phyloP scores from a whole-genome alignment of 2,888 invertebrate genomes.

The Brachylomia viminalis region DNA sequence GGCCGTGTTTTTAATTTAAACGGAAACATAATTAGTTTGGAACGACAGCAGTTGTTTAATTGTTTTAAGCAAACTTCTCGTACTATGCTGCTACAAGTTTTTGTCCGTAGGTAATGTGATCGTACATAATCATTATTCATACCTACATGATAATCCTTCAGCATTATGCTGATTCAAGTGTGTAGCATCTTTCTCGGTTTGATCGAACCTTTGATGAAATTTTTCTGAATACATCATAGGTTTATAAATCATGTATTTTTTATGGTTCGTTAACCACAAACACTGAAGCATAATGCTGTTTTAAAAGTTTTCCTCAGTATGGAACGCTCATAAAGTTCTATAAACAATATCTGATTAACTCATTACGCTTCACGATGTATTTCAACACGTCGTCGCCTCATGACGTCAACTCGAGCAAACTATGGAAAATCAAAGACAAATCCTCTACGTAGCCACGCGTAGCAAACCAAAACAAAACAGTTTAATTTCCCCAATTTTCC shows the following conservation, averaged over 20 bases:
- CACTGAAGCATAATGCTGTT: background rate
- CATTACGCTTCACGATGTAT: constrained; percentile 58
- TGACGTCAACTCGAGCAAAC: constrained; percentile 48
- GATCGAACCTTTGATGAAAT: background rate
- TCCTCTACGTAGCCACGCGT: constrained; percentile 26
- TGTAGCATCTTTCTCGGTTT: background rate
- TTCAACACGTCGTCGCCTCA: constrained; percentile 48
- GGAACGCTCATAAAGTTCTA: constrained; percentile 52
- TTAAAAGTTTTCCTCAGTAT: constrained; percentile 39
- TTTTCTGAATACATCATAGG: background rate
- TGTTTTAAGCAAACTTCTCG: constrained; percentile 1
- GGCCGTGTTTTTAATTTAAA: constrained; percentile 15
- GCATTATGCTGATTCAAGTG: background rate
- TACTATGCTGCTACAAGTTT: background rate
- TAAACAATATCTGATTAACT: constrained; percentile 63
- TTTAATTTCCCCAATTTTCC: constrained; percentile 45
- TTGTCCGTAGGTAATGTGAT: background rate
- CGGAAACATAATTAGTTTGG: constrained; percentile 15
- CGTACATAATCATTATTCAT: background rate
- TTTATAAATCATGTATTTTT: constrained; percentile 2
- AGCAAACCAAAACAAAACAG: constrained; percentile 2
- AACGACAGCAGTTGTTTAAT: constrained; percentile 13
- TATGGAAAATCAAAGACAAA: constrained; percentile 60
- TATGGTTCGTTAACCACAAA: constrained; percentile 8
- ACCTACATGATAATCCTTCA: background rate